A percentile compares a stretch with the other conserved stretches of the same genome.
phyloP scores from a whole-genome alignment of 2,888 invertebrate species.

The Caenorhabditis drosophilae region DNA sequence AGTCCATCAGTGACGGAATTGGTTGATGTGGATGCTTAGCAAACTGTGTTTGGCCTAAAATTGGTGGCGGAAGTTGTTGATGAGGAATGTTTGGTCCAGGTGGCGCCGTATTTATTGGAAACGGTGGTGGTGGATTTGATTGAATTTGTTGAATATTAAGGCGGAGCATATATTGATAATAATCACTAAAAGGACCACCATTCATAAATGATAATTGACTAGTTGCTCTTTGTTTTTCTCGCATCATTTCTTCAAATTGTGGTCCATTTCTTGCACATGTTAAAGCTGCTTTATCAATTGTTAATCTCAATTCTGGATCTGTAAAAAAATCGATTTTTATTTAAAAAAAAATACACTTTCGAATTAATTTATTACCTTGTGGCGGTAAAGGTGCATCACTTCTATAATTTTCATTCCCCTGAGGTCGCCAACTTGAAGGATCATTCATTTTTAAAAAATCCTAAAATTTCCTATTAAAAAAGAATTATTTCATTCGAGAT shows the following conservation, averaged over 20 bases:
- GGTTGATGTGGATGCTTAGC: slow-evolving; percentile 10
- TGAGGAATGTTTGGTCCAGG: too few relatives aligned
- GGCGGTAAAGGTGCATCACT: slow-evolving; percentile 23
- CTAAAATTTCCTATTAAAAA: too few relatives aligned
- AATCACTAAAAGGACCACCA: slow-evolving; percentile 86
- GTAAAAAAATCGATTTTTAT: slow-evolving; percentile 27
- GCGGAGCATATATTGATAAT: slow-evolving; percentile 78
- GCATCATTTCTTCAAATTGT: slow-evolving; percentile 87
- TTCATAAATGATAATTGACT: slow-evolving; percentile 95
- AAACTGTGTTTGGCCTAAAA: not conserved
- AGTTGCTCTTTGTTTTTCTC: slow-evolving; percentile 83
- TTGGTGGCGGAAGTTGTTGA: not conserved
- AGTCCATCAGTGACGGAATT: slow-evolving; percentile 29
- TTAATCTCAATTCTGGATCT: slow-evolving; percentile 92
- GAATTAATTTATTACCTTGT: slow-evolving; percentile 15
- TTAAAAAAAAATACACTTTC: not conserved
- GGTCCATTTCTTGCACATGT: slow-evolving; percentile 98
- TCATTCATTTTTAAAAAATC: slow-evolving; percentile 13
- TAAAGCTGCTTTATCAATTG: slow-evolving; percentile 96
- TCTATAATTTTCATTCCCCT: not conserved
- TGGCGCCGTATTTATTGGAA: too few relatives aligned
- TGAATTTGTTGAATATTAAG: not conserved
- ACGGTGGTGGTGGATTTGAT: not conserved
- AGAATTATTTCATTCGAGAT: too few relatives aligned
- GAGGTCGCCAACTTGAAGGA: slow-evolving; percentile 18